These are phyloP conservation scores for Charadrius vociferus DNA, from an alignment of 2,113 vertebrate species.

Conservation along the genomic window DNA sequence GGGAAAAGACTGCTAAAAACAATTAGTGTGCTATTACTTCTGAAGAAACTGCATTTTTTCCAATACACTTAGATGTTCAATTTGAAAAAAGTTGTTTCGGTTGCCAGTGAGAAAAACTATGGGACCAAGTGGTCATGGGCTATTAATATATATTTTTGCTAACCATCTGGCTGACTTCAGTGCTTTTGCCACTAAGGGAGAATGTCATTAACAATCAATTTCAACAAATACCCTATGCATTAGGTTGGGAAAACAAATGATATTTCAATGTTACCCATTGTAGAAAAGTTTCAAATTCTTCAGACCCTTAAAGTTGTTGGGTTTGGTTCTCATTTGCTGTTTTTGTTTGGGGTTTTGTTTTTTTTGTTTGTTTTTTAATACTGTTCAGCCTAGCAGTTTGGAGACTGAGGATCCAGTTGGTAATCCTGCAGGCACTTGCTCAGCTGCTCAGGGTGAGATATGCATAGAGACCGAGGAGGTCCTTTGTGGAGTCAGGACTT, in stretches of 20 bases:
- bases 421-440: background rate
- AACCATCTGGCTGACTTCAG: slow-evolving; percentile 7
- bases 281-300: background rate
- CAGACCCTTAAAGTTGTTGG: background rate
- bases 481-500: background rate
- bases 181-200: background rate
- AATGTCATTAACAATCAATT: slow-evolving; percentile 9
- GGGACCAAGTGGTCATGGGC: background rate
- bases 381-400: background rate
- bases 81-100: background rate
- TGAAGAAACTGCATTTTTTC: background rate
- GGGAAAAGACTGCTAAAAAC: background rate
- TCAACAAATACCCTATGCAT: slow-evolving; percentile 15
- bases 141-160: slow-evolving; percentile 3
- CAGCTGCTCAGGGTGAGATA: background rate
- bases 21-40: background rate
- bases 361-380: background rate
- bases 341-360: background rate
- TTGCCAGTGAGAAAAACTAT: background rate
- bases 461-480: background rate
- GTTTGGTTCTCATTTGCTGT: no score
- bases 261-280: background rate
- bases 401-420: background rate
- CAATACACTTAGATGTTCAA: background rate
- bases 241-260: background rate